Evolutionary conservation across 2,888 invertebrate genomes (phyloP), one percentile per base, ranked within the genome.

Genomic region (Oscheius sp.): DNA sequence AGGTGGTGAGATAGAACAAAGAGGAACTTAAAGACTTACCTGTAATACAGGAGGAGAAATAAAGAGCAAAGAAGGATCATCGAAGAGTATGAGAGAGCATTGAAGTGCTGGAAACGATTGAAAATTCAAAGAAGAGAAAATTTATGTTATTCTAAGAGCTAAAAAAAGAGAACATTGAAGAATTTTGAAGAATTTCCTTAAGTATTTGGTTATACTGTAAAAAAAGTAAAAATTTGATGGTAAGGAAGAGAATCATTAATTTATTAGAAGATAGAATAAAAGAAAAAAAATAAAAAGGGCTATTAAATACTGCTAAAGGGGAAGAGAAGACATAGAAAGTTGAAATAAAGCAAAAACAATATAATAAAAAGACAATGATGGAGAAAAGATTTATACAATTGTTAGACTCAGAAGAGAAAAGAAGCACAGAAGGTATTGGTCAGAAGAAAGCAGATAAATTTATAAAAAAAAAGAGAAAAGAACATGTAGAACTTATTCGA

Each of bases 11-110:
- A 4, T 51, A 50, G 26, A 8, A 30, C 28, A 2, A n/a, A 50
- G 26, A 5, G 30, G 20, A 5, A 32, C 33, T n/a, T 5, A 12
- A n/a, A 6, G 17, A 32, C 6, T 32, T 54, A 33, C 54, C 54
- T 54, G 54, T 54, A 54, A 20, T 54, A 54, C 20, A 54, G 54
- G 33, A 54, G 54, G 33, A 54, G 54, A n/a, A 54, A 54, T 17
- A 54, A n/a, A 5, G 54, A 54, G 36, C 33, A 54, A n/a, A 54
- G 2, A 1, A 54, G 54, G 36, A 54, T 54, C 54, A 54, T 54
- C 54, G 24, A 12, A 20, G 22, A 20, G 17, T n/a, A 22, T 12
- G 2, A 22, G 14, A 17, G 2, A 20, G 14, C 47, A 30, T 51
- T 14, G 5, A 14, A 44, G 17, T 44, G 6, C 8, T 20, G 6